These are phyloP conservation scores for Leptura quadrifasciata DNA, from an alignment of 2,888 invertebrate species.

Conservation along the genomic window DNA sequence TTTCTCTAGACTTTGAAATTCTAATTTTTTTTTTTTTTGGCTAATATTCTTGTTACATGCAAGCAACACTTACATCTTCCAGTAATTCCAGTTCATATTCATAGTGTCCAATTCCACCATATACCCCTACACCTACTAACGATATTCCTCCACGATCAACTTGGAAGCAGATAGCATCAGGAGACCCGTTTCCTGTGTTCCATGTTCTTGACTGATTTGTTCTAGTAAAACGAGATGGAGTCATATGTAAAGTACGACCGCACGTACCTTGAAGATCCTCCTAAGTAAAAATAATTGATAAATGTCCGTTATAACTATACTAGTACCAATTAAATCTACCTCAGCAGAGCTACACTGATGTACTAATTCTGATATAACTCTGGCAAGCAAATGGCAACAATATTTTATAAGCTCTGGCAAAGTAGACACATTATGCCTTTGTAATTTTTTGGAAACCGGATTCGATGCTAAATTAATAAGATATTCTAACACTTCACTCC, in stretches of 20 bases:
- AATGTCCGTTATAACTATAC: conserved; percentile 18
- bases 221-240: conserved; percentile 92
- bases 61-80: conserved; percentile 83
- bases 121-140: conserved; percentile 92
- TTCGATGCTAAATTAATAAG: conserved; percentile 88
- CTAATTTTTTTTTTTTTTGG: too few species aligned
- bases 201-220: conserved; percentile 93
- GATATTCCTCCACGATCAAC: conserved; percentile 93
- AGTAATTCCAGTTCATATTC: conserved; percentile 94
- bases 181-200: conserved; percentile 98
- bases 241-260: conserved; percentile 87
- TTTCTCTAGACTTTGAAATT: too few species aligned
- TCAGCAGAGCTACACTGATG: conserved; percentile 87
- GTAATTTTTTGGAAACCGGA: conserved; percentile 81
- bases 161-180: conserved; percentile 96
- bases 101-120: conserved; percentile 91
- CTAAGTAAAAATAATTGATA: conserved; percentile 62
- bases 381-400: conserved; percentile 86
- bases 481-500: conserved; percentile 85
- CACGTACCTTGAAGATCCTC: conserved; percentile 84
- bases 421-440: conserved; percentile 71
- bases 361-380: conserved; percentile 91
- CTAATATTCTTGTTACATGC: too few species aligned
- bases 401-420: conserved; percentile 71
- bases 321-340: conserved; percentile 72